Conservation (phyloP, 2,797 vertebrate genomes). For the Falco biarmicus region DNA sequence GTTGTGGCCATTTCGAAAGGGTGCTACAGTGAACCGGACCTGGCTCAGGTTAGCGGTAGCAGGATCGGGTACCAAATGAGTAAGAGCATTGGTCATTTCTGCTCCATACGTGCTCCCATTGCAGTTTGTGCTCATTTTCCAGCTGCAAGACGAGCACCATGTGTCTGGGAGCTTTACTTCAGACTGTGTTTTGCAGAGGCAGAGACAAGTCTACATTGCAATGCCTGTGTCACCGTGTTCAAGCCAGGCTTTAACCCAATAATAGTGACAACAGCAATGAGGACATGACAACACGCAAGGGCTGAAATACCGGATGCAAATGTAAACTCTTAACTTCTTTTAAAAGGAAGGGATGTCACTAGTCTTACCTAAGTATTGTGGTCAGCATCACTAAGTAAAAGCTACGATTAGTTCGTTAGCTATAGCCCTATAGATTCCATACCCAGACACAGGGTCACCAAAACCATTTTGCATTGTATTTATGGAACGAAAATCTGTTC, state of each 20-base stretch:
- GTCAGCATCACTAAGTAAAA: not conserved
- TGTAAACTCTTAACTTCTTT: not conserved
- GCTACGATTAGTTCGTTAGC: not conserved
- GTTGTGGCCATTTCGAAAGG: not conserved
- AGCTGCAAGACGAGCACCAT: not conserved
- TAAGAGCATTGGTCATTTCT: not conserved
- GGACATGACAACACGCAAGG: not conserved
- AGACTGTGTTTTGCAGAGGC: not conserved
- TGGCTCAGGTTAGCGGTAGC: not conserved
- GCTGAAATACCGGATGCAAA: not conserved
- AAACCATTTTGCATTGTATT: not conserved
- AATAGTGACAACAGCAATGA: not conserved
- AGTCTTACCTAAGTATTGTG: not conserved
- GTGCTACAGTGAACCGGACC: not conserved
- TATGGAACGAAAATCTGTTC: not conserved
- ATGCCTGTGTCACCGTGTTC: rapidly evolving
- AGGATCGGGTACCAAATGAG: not conserved
- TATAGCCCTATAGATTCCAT: not conserved
- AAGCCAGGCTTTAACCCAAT: not conserved
- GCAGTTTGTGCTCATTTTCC: not conserved
- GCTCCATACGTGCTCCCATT: rapidly evolving
- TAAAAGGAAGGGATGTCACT: not conserved
- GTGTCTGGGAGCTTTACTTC: not conserved
- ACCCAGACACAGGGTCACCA: not conserved
- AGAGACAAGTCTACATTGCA: rapidly evolving